A percentile compares a stretch with the other conserved stretches of the same genome.
These are phyloP conservation scores for Avahi laniger DNA, from an alignment of 2,797 vertebrate species.

Conservation along the genomic window DNA sequence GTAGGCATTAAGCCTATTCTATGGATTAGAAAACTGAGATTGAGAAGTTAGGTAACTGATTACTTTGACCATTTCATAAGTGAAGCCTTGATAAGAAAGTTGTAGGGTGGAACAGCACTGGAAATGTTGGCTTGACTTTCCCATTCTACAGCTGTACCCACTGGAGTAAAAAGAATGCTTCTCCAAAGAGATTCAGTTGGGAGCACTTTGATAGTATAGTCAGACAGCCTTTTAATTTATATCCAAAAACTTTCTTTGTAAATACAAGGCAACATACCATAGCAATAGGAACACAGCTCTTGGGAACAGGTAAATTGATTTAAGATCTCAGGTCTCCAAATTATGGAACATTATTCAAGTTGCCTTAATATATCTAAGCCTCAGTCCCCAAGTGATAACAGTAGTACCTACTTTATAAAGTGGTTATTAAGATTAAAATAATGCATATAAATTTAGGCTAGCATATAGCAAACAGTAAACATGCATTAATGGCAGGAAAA, in stretches of 20 bases:
- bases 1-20: background rate
- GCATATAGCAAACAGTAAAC: background rate
- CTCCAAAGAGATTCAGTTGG: background rate
- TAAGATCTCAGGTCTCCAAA: background rate
- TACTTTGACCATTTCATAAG: background rate
- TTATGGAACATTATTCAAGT: background rate
- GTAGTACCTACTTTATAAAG: background rate
- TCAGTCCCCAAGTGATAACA: background rate
- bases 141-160: background rate
- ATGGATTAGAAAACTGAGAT: background rate
- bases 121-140: background rate
- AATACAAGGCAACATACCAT: background rate
- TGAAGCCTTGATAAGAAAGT: background rate
- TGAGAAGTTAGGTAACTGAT: background rate
- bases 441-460: background rate
- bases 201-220: background rate
- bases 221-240: background rate
- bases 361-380: background rate
- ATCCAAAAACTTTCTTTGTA: background rate
- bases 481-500: background rate
- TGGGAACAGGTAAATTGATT: background rate
- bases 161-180: background rate
- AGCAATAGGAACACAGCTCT: background rate
- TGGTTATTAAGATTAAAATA: background rate
- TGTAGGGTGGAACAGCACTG: background rate